phyloP scores from a whole-genome alignment of 2,888 invertebrate genomes.

The Drosophila limbata region DNA sequence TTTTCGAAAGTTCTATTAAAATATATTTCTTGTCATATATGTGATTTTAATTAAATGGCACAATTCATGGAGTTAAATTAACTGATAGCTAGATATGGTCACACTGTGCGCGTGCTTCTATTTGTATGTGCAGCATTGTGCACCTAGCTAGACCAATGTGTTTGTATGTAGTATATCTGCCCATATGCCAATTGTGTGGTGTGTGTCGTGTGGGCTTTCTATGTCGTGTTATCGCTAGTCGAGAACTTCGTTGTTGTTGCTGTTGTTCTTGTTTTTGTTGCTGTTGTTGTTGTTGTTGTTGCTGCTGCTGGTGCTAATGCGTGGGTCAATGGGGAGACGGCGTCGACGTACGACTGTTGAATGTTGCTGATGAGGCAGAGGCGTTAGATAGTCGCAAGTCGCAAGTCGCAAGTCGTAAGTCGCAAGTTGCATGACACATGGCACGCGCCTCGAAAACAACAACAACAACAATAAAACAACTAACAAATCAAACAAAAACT shows the following conservation, averaged over 20 bases:
- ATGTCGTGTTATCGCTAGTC: conserved; percentile 73
- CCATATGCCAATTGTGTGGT: conserved; percentile 75
- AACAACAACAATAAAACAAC: conserved; percentile 29
- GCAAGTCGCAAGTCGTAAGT: conserved; percentile 44
- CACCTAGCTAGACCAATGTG: conserved; percentile 22
- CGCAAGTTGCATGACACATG: conserved; percentile 77
- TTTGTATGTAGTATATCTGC: conserved; percentile 53
- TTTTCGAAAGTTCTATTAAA: not conserved
- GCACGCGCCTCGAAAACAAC: conserved; percentile 69
- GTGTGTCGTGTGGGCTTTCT: conserved; percentile 67
- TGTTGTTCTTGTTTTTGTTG: conserved; percentile 37
- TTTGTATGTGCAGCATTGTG: conserved; percentile 30
- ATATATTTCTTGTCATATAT: too few relatives aligned
- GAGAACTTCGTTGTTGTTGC: conserved; percentile 64
- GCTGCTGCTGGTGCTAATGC: conserved; percentile 49
- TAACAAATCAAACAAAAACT: conserved; percentile 41
- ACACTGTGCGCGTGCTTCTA: conserved; percentile 26
- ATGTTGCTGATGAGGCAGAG: conserved; percentile 77
- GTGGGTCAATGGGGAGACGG: conserved; percentile 75
- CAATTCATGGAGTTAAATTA: not conserved
- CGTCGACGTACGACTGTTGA: conserved; percentile 46
- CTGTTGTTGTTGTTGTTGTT: conserved; percentile 25
- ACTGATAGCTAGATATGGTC: not conserved
- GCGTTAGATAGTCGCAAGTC: conserved; percentile 79
- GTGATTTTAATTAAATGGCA: not conserved